Conservation (phyloP, 2,797 vertebrate genomes). For the Mionectes olivaceus region DNA sequence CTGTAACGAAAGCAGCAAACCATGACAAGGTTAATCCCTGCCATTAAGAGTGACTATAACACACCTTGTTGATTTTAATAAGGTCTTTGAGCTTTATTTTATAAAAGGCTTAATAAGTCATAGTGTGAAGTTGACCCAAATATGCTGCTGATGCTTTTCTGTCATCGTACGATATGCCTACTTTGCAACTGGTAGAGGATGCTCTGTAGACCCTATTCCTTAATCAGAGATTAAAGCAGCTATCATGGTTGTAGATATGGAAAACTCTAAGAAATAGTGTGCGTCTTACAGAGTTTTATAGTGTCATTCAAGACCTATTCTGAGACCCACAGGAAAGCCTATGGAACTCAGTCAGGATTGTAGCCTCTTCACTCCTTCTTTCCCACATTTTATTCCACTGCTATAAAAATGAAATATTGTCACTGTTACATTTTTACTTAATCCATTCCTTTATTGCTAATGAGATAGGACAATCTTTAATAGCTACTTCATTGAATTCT, state of each 20-base stretch:
- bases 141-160: conserved; percentile 48
- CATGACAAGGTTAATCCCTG: conserved; percentile 74
- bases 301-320: not conserved
- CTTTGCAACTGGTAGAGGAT: not conserved
- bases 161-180: conserved; percentile 16
- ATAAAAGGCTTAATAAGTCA: conserved; percentile 69
- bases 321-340: not conserved
- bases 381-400: not conserved
- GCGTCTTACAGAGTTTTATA: not conserved
- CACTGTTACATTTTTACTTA: not conserved
- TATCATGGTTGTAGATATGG: conserved; percentile 12
- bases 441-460: not conserved
- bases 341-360: not conserved
- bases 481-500: not conserved
- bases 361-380: not conserved
- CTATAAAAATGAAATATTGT: not conserved
- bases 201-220: not conserved
- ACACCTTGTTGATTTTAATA: conserved; percentile 73
- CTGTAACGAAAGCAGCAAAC: conserved; percentile 61
- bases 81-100: conserved; percentile 64
- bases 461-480: not conserved
- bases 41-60: conserved; percentile 65
- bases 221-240: conserved; percentile 56
- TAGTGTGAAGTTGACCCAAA: conserved; percentile 54
- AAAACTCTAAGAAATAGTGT: not conserved